These are phyloP conservation scores for Cheilosia grossa DNA, from an alignment of 2,888 invertebrate species.

Conservation along the genomic window DNA sequence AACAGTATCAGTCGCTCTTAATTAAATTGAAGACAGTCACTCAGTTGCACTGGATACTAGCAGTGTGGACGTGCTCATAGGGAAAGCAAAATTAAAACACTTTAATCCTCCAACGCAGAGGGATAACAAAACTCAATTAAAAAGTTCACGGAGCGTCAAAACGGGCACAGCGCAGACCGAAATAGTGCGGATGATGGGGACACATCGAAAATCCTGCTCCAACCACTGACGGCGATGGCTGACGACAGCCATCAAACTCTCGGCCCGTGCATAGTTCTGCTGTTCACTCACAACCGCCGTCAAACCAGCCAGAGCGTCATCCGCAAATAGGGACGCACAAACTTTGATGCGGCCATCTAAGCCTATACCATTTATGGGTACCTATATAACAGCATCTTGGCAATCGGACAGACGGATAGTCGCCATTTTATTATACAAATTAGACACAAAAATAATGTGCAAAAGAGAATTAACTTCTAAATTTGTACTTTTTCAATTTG, in stretches of 20 bases:
- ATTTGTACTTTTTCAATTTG: slow-evolving; percentile 74
- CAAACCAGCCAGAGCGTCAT: slow-evolving; percentile 46
- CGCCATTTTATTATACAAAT: slow-evolving; percentile 72
- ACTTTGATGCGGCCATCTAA: slow-evolving; percentile 20
- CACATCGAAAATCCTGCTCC: slow-evolving; percentile 2
- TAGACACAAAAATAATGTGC: slow-evolving; percentile 73
- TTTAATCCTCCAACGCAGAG: slow-evolving; percentile 58
- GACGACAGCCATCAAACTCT: slow-evolving; percentile 53
- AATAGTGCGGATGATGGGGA: slow-evolving; percentile 28
- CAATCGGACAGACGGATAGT: slow-evolving; percentile 67
- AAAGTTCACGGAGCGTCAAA: slow-evolving; percentile 68
- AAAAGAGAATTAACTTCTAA: slow-evolving; percentile 72
- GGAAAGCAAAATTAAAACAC: slow-evolving; percentile 40
- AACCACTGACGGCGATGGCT: slow-evolving; percentile 39
- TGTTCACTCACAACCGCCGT: slow-evolving; percentile 49
- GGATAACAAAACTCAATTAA: slow-evolving; percentile 69
- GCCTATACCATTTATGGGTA: not conserved
- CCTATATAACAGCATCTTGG: slow-evolving; percentile 18
- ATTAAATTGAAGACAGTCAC: slow-evolving; percentile 65
- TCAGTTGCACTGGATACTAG: slow-evolving; percentile 48
- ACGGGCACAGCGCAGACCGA: slow-evolving; percentile 42
- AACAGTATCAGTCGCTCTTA: slow-evolving; percentile 49
- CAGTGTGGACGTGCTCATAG: slow-evolving; percentile 9
- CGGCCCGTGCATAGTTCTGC: slow-evolving; percentile 60
- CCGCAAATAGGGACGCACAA: slow-evolving; percentile 55